Conservation (phyloP, 2,797 vertebrate species). For the Phoebastria nigripes region DNA sequence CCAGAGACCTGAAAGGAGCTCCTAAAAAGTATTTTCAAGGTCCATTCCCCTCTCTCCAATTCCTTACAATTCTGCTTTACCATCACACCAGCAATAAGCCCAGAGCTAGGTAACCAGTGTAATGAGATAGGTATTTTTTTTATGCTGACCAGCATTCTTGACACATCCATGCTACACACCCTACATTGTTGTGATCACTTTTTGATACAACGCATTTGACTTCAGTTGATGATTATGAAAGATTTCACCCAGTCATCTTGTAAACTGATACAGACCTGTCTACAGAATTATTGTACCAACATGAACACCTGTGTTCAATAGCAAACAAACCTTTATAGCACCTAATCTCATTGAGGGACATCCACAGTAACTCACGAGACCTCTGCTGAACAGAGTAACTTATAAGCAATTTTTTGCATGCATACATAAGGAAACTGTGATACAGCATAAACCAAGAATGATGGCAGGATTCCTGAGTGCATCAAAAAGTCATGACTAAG, state of each 20-base stretch:
- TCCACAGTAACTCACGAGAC: not conserved
- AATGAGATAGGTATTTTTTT: not conserved
- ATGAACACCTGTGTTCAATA: not conserved
- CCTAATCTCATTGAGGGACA: not conserved
- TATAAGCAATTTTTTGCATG: not conserved
- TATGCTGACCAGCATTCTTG: not conserved
- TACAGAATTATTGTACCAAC: not conserved
- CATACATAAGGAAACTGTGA: not conserved
- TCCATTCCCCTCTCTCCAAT: not conserved
- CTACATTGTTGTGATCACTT: not conserved
- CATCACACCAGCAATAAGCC: not conserved
- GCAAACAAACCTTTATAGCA: not conserved
- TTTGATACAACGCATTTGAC: not conserved
- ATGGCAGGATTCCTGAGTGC: conserved; percentile 2
- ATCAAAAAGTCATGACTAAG: conserved; percentile 41
- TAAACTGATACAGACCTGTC: not conserved
- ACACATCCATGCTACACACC: not conserved
- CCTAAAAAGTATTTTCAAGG: not conserved
- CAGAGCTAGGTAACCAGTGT: not conserved
- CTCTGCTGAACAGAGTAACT: not conserved
- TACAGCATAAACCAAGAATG: not conserved
- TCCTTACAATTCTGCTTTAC: not conserved
- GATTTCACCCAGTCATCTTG: not conserved
- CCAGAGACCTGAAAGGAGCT: not conserved
- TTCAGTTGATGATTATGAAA: not conserved